Evolutionary conservation across 92 coral and sea anemone genomes (phyloP), one percentile per base, ranked within the genome.

Genomic region (Actinernus sp.): DNA sequence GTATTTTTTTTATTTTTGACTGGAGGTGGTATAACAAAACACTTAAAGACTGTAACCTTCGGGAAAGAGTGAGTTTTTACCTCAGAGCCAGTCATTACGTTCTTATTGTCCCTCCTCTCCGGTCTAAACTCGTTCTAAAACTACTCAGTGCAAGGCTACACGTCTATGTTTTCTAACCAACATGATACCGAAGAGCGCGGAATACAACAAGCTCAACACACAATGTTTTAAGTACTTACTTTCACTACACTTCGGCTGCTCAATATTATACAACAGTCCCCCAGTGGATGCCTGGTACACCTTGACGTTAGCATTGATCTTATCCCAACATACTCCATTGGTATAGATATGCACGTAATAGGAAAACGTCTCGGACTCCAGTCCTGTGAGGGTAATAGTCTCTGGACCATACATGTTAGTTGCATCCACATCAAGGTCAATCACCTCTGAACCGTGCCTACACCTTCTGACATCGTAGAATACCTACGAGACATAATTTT

Each of bases 391-490:
- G 0, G 95, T 88, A 49, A 68, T 84, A 0, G 95, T 88, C 76
- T 88, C 95, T 3, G 95, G 95, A 33, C 95, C 95, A 64, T 78
- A 84, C 95, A 88, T 88, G 40, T 78, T 72, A 4, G 95, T 88
- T 14, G 89, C 95, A 60, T 88, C 95, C 14, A 88, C 81, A 78
- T 88, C 95, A 30, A 88, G 78, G 44, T 85, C 86, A 20, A 88
- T 88, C 10, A 65, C 63, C 68, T 88, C 82, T 16, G 87, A 61
- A 13, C 85, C 87, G 14, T 88, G 87, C 24, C 31, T 69, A 18
- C 95, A 88, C 44, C 56, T 79, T 58, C 86, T 63, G 30, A 61
- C 74, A 21, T 83, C 81, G 63, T 65, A 88, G 61, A 48, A 83
- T 40, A 88, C 95, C 95, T 86, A 43, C 5, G 65, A 22, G 14